These are phyloP conservation scores for Cervus canadensis DNA, from an alignment of 2,113 vertebrate species.

Conservation along the genomic window DNA sequence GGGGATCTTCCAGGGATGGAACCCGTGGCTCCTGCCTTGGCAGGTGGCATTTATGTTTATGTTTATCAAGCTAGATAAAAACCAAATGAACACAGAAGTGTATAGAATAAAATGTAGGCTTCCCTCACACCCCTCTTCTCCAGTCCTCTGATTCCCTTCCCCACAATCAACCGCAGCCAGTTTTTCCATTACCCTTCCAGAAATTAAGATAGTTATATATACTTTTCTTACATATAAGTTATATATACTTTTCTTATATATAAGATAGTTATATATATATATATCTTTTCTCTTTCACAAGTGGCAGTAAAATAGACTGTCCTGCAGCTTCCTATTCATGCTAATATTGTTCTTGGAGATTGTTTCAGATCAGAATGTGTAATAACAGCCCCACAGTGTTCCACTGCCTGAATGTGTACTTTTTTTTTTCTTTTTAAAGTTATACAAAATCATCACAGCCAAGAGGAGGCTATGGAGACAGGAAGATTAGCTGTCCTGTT, in stretches of 20 bases:
- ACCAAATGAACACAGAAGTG: background rate
- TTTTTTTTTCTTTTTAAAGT: background rate
- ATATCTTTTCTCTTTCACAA: background rate
- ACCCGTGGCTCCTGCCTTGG: background rate
- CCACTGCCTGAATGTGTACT: background rate
- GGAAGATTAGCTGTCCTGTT: background rate
- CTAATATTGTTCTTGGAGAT: background rate
- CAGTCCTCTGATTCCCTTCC: background rate
- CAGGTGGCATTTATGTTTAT: background rate
- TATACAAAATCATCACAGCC: background rate
- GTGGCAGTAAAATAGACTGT: background rate
- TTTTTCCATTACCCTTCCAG: background rate
- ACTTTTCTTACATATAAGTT: background rate
- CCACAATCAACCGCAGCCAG: background rate
- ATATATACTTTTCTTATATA: background rate
- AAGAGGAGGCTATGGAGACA: background rate
- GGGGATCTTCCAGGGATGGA: background rate
- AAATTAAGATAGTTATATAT: background rate
- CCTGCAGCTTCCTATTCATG: background rate
- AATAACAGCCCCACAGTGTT: background rate
- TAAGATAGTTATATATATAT: background rate
- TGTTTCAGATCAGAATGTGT: background rate
- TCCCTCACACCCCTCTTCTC: background rate
- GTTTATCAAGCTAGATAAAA: background rate
- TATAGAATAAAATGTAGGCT: background rate